Conservation (phyloP, 2,888 invertebrate genomes). For the Eurytoma californica region DNA sequence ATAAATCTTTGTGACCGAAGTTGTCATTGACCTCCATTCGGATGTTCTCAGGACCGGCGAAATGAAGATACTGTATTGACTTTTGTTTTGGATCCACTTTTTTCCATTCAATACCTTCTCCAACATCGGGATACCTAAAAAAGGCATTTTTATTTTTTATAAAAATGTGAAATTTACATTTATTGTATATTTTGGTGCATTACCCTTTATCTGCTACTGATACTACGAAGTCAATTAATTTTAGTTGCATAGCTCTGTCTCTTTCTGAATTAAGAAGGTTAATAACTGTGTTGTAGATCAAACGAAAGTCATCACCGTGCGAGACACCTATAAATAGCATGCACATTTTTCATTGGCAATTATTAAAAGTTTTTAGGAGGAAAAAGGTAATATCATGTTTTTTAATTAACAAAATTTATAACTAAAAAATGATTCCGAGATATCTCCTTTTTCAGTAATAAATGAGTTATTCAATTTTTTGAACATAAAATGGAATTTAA, state of each 20-base stretch:
- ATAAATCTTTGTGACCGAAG: constrained; percentile 79
- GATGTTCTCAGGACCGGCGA: constrained; percentile 74
- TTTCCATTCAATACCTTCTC: constrained; percentile 75
- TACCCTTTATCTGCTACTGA: constrained; percentile 78
- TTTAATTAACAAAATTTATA: too few relatives aligned
- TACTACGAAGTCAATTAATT: constrained; percentile 77
- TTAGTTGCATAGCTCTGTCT: constrained; percentile 76
- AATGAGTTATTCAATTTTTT: too few relatives aligned
- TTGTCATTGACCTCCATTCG: constrained; percentile 75
- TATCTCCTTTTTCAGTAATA: too few relatives aligned
- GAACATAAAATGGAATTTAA: too few relatives aligned
- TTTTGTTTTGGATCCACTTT: constrained; percentile 74
- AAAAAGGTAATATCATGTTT: too few relatives aligned
- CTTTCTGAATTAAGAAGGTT: constrained; percentile 68
- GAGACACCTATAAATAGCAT: background rate
- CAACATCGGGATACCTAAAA: constrained; percentile 51
- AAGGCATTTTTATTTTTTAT: too few relatives aligned
- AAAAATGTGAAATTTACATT: too few relatives aligned
- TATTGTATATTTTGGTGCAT: background rate
- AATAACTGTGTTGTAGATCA: constrained; percentile 80
- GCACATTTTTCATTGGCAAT: background rate
- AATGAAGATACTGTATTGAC: constrained; percentile 77
- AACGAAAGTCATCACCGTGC: constrained; percentile 53
- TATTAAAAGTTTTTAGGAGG: too few relatives aligned
- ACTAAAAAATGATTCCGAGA: too few relatives aligned